Base-by-base conservation (phyloP, 2,888 invertebrate species). In the Drosophila quinaria region DNA sequence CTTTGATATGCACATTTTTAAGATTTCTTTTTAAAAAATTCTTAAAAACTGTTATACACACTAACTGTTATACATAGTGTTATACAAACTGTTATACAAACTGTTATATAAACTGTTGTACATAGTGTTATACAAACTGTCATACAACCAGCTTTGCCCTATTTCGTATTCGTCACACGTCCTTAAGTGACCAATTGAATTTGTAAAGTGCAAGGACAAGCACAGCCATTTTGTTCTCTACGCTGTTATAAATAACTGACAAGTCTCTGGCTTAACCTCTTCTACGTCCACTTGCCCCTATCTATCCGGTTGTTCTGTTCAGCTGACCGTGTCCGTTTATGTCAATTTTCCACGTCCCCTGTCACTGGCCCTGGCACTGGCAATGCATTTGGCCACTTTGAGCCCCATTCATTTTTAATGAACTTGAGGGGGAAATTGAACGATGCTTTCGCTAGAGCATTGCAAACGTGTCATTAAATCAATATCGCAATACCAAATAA, bases 381-480 rank as follows among this genome's bases (percentile, higher is more conserved):
- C 65, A 41, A 41, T 51, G 35, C 47, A 39, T 47, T 49, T 68
- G 52, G 55, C 47, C 64, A 71, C 60, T 74, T 67, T 63, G 44
- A 68, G 58, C 58, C 13, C 55, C 69, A 71, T 85, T 63, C 58
- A 81, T 74, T 67, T 70, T 52, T 71, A 78, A 78, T 65, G 75
- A 74, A 52, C 51, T 54, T 13, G 39, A 13, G 29, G 25, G 41
- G 22, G n/a, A 44, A 58, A 51, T 41, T 31, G 55, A 51, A 50
- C 46, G 61, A 49, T 55, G 46, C 61, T 61, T 50, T 49, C 19
- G 54, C 17, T 35, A 31, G 39, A 47, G 42, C 29, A 54, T 50
- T 65, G 65, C 65, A 47, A 61, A 70, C 61, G 61, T 73, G 79
- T 66, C 71, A 78, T 74, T 78, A 68, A 85, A 68, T 81, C 79